A percentile compares a stretch with the other conserved stretches of the same genome.
phyloP scores from a whole-genome alignment of 2,888 invertebrate genomes.

The Eubasilissa splendida region DNA sequence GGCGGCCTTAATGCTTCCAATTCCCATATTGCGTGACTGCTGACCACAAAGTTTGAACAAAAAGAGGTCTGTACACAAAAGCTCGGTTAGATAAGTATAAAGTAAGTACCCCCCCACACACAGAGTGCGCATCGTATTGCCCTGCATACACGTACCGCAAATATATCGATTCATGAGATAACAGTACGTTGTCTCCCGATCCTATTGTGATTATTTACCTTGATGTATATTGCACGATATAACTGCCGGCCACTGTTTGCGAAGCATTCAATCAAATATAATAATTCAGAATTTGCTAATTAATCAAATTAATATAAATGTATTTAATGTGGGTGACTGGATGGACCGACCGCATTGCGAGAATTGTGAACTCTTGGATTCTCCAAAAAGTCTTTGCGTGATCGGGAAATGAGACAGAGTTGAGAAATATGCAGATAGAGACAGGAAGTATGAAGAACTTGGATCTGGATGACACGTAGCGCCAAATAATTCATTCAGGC shows the following conservation, averaged over 20 bases:
- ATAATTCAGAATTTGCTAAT: no score
- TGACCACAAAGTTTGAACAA: not conserved
- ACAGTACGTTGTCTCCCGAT: not conserved
- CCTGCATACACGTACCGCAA: constrained; percentile 10
- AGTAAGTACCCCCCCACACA: not conserved
- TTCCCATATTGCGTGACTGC: constrained; percentile 20
- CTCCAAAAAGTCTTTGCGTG: no score
- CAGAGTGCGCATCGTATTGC: constrained; percentile 17
- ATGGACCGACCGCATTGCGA: no score
- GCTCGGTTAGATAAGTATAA: constrained; percentile 15
- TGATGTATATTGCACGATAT: not conserved
- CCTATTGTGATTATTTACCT: not conserved
- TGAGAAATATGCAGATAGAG: no score
- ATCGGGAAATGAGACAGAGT: no score
- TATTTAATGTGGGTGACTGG: no score
- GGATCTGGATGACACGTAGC: no score
- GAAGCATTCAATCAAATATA: not conserved
- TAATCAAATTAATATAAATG: no score
- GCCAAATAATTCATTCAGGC: no score
- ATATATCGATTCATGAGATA: constrained; percentile 8
- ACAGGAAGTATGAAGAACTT: no score
- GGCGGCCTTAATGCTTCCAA: not conserved
- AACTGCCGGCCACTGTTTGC: constrained; percentile 3
- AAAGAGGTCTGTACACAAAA: constrained; percentile 9
- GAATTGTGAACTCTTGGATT: no score